Evolutionary conservation across 2,797 vertebrate species (phyloP).

Genomic region (Lepilemur ruficaudatus): DNA sequence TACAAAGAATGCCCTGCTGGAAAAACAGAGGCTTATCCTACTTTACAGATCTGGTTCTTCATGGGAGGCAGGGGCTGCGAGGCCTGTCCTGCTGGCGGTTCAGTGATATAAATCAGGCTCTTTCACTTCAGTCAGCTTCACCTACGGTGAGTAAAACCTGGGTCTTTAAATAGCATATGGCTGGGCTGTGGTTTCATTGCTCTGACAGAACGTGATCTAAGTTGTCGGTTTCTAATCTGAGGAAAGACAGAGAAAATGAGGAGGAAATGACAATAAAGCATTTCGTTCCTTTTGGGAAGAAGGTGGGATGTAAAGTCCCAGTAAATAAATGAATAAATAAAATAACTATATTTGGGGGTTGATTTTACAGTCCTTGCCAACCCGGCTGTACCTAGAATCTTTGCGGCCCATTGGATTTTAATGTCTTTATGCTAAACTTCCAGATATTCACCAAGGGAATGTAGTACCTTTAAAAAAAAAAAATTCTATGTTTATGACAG

Average conservation of each 20-base stretch:
- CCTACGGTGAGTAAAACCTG: neutral
- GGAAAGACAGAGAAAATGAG: constrained; percentile 26
- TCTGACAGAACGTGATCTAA: constrained; percentile 26
- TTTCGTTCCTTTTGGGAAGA: constrained; percentile 46
- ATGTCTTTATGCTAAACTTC: neutral
- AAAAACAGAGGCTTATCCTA: neutral
- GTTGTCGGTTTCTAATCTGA: constrained; percentile 51
- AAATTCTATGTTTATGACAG: neutral
- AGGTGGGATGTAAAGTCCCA: neutral
- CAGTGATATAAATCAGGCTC: neutral
- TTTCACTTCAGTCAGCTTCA: neutral
- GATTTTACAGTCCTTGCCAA: neutral
- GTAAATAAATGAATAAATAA: neutral
- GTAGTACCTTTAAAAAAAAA: neutral
- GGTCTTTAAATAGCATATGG: neutral
- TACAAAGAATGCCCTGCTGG: neutral
- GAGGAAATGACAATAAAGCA: neutral
- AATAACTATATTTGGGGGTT: neutral
- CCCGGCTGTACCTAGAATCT: neutral
- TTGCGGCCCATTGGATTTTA: neutral
- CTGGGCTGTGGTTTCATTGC: neutral
- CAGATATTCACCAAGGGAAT: constrained; percentile 4
- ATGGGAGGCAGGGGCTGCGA: neutral
- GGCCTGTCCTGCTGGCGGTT: neutral
- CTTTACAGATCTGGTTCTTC: neutral